Evolutionary conservation across 2,113 vertebrate species (phyloP).

Genomic region (Sceloporus tristichus): DNA sequence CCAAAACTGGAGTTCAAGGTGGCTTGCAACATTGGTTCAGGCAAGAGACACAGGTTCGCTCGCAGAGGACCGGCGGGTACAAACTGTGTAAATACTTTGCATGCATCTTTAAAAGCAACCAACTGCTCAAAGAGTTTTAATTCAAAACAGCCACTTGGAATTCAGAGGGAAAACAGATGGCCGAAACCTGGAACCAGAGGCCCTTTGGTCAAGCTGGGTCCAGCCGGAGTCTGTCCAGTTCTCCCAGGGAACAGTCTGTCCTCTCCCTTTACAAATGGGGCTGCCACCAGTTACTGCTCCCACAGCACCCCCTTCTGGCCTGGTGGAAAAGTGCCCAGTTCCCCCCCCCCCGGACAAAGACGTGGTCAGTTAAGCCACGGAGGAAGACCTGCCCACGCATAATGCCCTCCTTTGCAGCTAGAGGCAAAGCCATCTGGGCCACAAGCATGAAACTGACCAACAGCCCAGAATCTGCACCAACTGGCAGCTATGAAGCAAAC

Average conservation of each 20-base stretch:
- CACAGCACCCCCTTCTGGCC: not conserved
- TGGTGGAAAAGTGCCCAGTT: not conserved
- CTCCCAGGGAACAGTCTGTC: not conserved
- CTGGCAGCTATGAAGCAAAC: too few species aligned
- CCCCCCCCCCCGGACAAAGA: not conserved
- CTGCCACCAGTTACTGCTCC: not conserved
- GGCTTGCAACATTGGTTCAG: not conserved
- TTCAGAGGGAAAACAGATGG: accelerated
- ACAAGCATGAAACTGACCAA: too few species aligned
- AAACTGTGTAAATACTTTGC: not conserved
- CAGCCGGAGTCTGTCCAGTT: not conserved
- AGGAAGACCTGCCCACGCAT: too few species aligned
- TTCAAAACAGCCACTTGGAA: not conserved
- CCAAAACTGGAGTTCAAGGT: not conserved
- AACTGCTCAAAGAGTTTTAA: not conserved
- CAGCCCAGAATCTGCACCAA: too few species aligned
- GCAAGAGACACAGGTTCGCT: not conserved
- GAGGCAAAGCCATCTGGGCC: not conserved
- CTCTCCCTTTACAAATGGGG: not conserved
- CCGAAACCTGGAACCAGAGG: not conserved
- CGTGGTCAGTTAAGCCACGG: too few species aligned
- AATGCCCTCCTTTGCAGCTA: not conserved
- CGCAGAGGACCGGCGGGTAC: not conserved
- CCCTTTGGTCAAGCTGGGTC: not conserved
- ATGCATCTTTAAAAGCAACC: accelerated